These are phyloP conservation scores for Pachydiplax longipennis DNA, from an alignment of 2,888 invertebrate genomes.

Conservation along the genomic window DNA sequence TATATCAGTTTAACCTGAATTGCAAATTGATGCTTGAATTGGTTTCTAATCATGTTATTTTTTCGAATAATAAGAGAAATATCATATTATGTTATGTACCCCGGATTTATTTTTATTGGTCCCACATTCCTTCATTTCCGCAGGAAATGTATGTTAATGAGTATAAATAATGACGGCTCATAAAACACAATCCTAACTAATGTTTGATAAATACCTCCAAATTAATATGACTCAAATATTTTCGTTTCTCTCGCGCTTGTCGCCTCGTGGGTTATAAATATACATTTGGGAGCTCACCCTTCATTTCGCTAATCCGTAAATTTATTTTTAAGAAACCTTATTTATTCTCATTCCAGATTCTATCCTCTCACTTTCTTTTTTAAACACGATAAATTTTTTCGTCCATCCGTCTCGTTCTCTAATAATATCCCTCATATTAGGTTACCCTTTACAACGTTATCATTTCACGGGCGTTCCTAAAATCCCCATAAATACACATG, in stretches of 20 bases:
- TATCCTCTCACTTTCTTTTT: background rate
- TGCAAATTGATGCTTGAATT: too few species aligned
- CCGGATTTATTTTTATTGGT: too few species aligned
- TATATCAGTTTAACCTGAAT: too few species aligned
- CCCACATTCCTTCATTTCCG: background rate
- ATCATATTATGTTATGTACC: too few species aligned
- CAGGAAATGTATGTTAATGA: background rate
- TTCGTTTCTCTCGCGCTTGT: background rate
- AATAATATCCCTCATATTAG: constrained; percentile 39
- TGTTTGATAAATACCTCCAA: background rate
- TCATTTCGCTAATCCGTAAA: background rate
- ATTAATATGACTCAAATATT: background rate
- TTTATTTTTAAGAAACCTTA: constrained; percentile 5
- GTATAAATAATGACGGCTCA: background rate
- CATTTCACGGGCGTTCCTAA: constrained; percentile 42
- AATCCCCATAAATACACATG: constrained; percentile 42
- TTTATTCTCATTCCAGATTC: background rate
- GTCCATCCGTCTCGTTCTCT: constrained; percentile 8
- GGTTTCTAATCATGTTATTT: too few species aligned
- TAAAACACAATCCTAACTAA: background rate
- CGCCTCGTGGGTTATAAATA: background rate
- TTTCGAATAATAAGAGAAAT: too few species aligned
- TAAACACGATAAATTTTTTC: background rate
- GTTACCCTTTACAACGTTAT: constrained; percentile 44
- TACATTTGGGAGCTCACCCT: background rate